Base-by-base conservation (phyloP, 2,797 vertebrate genomes). In the Steatocranus sp. region DNA sequence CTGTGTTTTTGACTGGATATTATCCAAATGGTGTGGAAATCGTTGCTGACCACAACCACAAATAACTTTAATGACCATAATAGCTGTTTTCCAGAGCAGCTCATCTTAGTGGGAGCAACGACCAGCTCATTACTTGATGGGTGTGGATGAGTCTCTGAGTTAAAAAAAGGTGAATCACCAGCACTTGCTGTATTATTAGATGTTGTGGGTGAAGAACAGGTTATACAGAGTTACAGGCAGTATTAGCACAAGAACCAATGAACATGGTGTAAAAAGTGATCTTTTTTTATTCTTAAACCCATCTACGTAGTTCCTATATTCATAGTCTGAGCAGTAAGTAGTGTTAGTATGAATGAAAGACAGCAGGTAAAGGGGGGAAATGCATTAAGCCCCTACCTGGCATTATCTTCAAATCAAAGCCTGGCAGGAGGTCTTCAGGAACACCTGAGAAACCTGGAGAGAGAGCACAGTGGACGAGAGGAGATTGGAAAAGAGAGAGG, bases 401-500 rank as follows among this genome's bases (percentile, higher is more conserved):
- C 98, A 99, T 98, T 95, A 99, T 97, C 96, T 98, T 97, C 97
- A 98, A 96, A 97, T 98, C 97, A 97, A 99, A 97, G 95, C 95
- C 97, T 97, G 98, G 98, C 95, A 99, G 97, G 93, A 99, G 97
- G 96, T 98, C 98, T 96, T 97, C 97, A 97, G 98, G 96, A 94
- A 96, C 96, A 96, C 97, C 97, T 98, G 97, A 98, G 96, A 98
- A 98, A 97, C 98, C 98, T 99, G 95, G 96, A 98, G 92, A 97
- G 87, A 95, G 95, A 90, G 86, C 36, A 91, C 58, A 93, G 82
- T 68, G 78, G 86, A 90, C 76, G 34, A 86, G 79, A 89, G 68
- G 58, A 83, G 90, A 94, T 89, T 77, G 83, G 77, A 86, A 73
- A 70, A 84, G 80, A 87, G 73, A 85, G 75, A 87, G 76, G 73